phyloP scores from a whole-genome alignment of 2,113 vertebrate genomes.

The Oreamnos americanus region DNA sequence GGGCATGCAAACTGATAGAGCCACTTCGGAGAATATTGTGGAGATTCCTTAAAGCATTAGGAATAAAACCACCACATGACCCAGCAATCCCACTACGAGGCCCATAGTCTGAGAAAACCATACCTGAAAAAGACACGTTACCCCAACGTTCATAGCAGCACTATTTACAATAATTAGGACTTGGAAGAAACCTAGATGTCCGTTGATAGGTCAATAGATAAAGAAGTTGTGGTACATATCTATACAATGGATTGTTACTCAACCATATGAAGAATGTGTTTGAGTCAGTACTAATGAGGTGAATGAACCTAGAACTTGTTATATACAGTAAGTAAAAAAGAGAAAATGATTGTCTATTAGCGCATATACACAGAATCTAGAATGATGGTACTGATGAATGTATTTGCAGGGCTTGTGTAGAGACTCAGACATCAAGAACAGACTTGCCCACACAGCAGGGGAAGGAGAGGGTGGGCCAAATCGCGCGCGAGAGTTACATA shows the following conservation, averaged over 20 bases:
- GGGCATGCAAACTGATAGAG: background rate
- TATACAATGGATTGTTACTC: background rate
- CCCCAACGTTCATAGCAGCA: background rate
- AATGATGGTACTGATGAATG: background rate
- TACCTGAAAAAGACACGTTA: rapidly evolving
- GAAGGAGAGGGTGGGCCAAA: background rate
- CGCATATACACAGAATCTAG: rapidly evolving
- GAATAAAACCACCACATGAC: background rate
- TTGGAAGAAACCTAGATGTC: background rate
- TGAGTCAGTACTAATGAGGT: background rate
- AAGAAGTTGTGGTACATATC: too few relatives aligned
- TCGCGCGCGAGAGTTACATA: rapidly evolving
- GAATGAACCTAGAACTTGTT: background rate
- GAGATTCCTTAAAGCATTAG: background rate
- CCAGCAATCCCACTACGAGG: background rate
- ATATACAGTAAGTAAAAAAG: background rate
- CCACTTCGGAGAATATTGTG: background rate
- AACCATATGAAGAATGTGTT: background rate
- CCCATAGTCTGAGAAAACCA: background rate
- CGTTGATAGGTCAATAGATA: background rate
- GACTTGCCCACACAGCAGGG: rapidly evolving
- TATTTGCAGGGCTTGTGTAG: rapidly evolving
- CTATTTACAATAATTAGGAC: background rate
- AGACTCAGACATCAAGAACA: background rate
- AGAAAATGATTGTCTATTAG: background rate